These are phyloP conservation scores for Toxotes chatareus DNA, from an alignment of 2,113 vertebrate species.

Conservation along the genomic window DNA sequence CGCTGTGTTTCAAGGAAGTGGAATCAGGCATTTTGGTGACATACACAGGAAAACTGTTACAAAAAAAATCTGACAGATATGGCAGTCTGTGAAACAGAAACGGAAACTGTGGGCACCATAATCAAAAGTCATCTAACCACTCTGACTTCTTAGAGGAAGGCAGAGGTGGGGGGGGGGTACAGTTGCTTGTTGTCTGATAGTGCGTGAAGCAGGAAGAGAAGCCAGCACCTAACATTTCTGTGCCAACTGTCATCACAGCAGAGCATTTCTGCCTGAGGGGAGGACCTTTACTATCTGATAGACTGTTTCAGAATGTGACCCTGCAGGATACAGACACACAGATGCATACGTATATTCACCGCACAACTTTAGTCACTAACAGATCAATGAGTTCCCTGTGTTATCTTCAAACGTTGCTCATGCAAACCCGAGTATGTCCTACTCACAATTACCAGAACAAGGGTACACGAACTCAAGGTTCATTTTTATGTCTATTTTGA, in stretches of 20 bases:
- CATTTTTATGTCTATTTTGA: no score
- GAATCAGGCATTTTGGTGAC: slow-evolving; percentile 13
- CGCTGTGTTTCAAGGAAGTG: background rate
- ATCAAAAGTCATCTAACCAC: slow-evolving; percentile 41
- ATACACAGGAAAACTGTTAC: slow-evolving; percentile 28
- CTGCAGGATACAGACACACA: background rate
- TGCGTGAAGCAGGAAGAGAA: slow-evolving; percentile 15
- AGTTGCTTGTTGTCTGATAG: slow-evolving; percentile 21
- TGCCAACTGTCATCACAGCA: slow-evolving; percentile 26
- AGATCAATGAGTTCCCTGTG: background rate
- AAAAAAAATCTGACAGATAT: slow-evolving; percentile 19
- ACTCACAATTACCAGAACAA: background rate
- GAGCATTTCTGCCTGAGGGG: slow-evolving; percentile 3
- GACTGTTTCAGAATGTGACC: background rate
- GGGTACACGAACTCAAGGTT: no score
- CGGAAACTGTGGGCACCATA: slow-evolving; percentile 34
- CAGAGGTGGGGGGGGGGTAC: background rate
- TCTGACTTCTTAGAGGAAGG: slow-evolving; percentile 23
- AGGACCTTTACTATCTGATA: background rate
- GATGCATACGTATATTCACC: background rate
- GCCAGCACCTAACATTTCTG: slow-evolving; percentile 9
- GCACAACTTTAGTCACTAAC: background rate
- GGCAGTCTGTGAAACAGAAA: slow-evolving; percentile 28
- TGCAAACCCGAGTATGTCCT: background rate
- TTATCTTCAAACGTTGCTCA: background rate